phyloP scores from a whole-genome alignment of 2,888 invertebrate species.

The Odontomyia ornata region DNA sequence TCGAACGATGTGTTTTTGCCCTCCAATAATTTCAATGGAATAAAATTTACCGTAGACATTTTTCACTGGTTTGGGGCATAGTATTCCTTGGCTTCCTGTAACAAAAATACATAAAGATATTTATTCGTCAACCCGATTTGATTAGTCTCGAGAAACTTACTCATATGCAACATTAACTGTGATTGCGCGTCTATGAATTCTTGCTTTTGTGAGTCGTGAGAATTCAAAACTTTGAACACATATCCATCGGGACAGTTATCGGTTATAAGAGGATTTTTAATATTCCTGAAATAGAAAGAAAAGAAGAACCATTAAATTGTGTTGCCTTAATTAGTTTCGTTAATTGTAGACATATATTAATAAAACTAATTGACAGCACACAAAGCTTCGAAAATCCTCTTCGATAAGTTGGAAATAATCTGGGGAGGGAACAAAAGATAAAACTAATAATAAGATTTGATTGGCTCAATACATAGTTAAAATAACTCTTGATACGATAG shows the following conservation, averaged over 20 bases:
- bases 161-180: slow-evolving; percentile 75
- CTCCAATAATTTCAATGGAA: slow-evolving; percentile 66
- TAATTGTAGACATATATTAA: neutral
- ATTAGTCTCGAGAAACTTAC: slow-evolving; percentile 64
- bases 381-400: neutral
- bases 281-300: slow-evolving; percentile 59
- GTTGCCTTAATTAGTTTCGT: too few relatives aligned
- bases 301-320: slow-evolving; percentile 28
- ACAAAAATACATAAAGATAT: slow-evolving; percentile 46
- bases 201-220: slow-evolving; percentile 77
- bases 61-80: slow-evolving; percentile 76
- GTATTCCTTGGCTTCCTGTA: slow-evolving; percentile 69
- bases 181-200: slow-evolving; percentile 78
- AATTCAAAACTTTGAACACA: slow-evolving; percentile 85
- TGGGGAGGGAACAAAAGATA: too few relatives aligned
- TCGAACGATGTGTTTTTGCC: slow-evolving; percentile 73
- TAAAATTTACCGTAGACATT: slow-evolving; percentile 73
- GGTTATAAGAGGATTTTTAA: slow-evolving; percentile 70
- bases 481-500: too few relatives aligned
- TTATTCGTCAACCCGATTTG: too few relatives aligned
- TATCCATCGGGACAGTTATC: slow-evolving; percentile 71
- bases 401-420: too few relatives aligned
- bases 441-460: too few relatives aligned
- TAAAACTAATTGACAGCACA: neutral
- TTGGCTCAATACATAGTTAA: too few relatives aligned